phyloP scores from a whole-genome alignment of 2,113 vertebrate species.

The Junco hyemalis region DNA sequence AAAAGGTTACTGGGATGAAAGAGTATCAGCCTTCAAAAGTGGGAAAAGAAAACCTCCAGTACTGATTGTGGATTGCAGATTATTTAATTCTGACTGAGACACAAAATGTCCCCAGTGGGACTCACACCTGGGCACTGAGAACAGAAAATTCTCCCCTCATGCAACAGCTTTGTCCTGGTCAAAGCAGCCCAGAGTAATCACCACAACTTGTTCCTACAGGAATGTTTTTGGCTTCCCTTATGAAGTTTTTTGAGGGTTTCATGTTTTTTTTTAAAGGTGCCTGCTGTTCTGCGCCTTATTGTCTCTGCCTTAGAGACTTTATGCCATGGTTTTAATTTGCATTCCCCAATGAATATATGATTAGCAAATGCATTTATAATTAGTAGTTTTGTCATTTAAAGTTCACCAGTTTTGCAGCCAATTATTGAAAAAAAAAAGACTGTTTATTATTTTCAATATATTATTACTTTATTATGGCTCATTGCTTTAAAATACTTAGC shows the following conservation, averaged over 20 bases:
- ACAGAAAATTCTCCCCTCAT: neutral
- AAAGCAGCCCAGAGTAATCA: neutral
- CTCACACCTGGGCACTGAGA: neutral
- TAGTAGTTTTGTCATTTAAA: constrained; percentile 76
- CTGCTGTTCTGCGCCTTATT: neutral
- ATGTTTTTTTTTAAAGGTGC: neutral
- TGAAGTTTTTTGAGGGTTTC: neutral
- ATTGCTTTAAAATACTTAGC: constrained; percentile 82
- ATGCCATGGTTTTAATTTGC: constrained; percentile 11
- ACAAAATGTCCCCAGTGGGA: neutral
- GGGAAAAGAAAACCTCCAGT: neutral
- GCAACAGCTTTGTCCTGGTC: neutral
- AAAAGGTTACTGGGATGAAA: neutral
- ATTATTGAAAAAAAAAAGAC: constrained; percentile 74
- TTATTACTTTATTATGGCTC: constrained; percentile 82
- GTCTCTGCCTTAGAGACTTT: constrained; percentile 6
- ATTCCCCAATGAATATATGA: constrained; percentile 28
- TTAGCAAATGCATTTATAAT: constrained; percentile 66
- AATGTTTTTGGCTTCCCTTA: neutral
- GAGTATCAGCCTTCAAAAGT: neutral
- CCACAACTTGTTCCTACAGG: neutral
- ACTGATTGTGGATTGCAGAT: neutral
- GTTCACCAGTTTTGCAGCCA: constrained; percentile 70
- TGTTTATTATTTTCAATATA: constrained; percentile 81
- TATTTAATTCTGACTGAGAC: neutral